Evolutionary conservation across 2,113 vertebrate species (phyloP).

Genomic region (Sterna hirundo): DNA sequence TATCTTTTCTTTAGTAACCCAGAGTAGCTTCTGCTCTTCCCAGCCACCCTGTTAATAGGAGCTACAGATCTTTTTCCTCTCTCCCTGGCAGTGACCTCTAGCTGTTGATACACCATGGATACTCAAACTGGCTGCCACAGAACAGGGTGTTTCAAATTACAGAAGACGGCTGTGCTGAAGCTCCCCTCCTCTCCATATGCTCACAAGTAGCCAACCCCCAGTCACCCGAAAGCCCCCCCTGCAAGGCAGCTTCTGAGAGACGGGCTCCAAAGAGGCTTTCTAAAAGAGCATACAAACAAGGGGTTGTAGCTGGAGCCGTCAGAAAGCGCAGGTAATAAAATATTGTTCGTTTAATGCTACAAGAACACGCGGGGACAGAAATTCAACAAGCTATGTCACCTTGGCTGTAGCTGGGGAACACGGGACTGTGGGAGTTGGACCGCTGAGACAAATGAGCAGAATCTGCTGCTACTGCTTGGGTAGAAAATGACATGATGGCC

Average conservation of each 20-base stretch:
- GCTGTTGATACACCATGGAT: not conserved
- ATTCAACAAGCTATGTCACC: not conserved
- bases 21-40: not conserved
- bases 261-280: not conserved
- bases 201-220: not conserved
- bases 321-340: not conserved
- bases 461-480: not conserved
- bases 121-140: not conserved
- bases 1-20: not conserved
- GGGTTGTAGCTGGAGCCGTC: not conserved
- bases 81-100: not conserved
- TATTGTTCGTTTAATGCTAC: not conserved
- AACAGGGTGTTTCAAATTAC: not conserved
- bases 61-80: not conserved
- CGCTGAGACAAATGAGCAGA: not conserved
- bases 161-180: not conserved
- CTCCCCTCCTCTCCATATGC: not conserved
- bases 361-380: not conserved
- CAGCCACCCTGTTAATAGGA: not conserved
- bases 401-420: fast-evolving
- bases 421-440: not conserved
- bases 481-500: not conserved
- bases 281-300: not conserved
- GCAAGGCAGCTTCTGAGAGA: not conserved
- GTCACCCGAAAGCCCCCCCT: not conserved